Evolutionary conservation across 1,140 invertebrate genomes (phyloP).

Genomic region (Drosophila willistoni): DNA sequence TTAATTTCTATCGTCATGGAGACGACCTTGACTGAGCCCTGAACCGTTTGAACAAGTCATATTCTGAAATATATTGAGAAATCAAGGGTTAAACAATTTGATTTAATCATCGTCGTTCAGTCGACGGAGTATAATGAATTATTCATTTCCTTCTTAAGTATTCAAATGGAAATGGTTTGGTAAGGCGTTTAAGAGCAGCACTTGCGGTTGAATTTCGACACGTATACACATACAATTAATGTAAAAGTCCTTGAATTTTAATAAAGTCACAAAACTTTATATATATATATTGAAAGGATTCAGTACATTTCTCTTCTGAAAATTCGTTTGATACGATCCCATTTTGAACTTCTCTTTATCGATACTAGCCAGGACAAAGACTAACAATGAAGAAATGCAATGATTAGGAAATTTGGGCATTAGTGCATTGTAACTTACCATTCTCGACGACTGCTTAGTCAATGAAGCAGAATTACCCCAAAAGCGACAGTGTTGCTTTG

Average conservation of each 20-base stretch:
- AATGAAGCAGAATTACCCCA: not conserved
- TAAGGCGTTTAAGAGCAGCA: too few relatives aligned
- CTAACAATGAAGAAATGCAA: not conserved
- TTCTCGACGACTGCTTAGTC: not conserved
- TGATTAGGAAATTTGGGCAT: not conserved
- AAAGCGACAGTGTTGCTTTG: not conserved
- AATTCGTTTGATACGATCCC: not conserved
- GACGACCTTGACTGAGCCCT: constrained; percentile 34
- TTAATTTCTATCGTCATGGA: too few relatives aligned
- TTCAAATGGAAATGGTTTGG: too few relatives aligned
- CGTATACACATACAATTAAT: constrained; percentile 14
- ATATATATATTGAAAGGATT: not conserved
- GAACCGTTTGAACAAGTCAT: not conserved
- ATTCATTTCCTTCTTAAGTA: constrained; percentile 44
- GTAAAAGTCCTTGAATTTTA: constrained; percentile 40
- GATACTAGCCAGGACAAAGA: not conserved
- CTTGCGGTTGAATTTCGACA: too few relatives aligned
- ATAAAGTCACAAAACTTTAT: constrained; percentile 20
- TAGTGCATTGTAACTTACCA: not conserved
- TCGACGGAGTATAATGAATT: constrained; percentile 57
- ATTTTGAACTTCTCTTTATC: not conserved
- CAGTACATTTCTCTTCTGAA: not conserved
- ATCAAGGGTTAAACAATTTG: constrained; percentile 52
- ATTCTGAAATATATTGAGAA: not conserved
- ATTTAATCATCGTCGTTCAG: constrained; percentile 61